Evolutionary conservation across 2,113 vertebrate species (phyloP).

Genomic region (Galemys pyrenaicus): DNA sequence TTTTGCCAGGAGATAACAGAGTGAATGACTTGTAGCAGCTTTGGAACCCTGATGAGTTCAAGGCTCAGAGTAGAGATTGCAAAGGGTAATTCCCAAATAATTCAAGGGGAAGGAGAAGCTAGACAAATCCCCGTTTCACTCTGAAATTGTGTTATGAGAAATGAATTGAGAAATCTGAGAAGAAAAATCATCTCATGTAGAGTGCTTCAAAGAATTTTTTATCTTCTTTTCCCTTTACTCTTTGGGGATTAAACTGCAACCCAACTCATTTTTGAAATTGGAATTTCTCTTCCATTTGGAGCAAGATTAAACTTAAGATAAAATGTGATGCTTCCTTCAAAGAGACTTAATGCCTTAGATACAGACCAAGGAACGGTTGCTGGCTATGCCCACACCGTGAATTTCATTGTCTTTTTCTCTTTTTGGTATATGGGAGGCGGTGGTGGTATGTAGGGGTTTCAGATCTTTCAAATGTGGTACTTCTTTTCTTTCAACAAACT

Average conservation of each 20-base stretch:
- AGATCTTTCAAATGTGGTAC: not conserved
- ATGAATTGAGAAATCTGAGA: conserved; percentile 23
- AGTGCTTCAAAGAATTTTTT: not conserved
- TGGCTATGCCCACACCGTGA: accelerated
- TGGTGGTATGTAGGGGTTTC: not conserved
- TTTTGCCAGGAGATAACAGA: conserved; percentile 21
- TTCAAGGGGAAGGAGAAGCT: conserved; percentile 5
- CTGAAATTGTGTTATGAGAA: conserved; percentile 1
- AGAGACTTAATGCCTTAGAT: not conserved
- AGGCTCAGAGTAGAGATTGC: not conserved
- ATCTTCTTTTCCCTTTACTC: conserved; percentile 8
- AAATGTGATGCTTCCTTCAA: not conserved
- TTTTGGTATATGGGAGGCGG: not conserved
- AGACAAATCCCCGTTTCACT: not conserved
- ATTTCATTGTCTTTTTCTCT: not conserved
- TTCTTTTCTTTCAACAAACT: not conserved
- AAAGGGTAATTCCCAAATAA: conserved; percentile 41
- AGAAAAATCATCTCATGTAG: not conserved
- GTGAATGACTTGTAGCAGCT: conserved; percentile 21
- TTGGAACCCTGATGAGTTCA: conserved; percentile 25
- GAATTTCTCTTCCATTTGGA: conserved; percentile 15
- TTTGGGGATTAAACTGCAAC: not conserved
- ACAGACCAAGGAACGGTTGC: not conserved
- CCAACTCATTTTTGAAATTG: not conserved
- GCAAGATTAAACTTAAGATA: conserved; percentile 42